Evolutionary conservation across 2,888 invertebrate genomes (phyloP), one percentile per base, ranked within the genome.

Genomic region (Ophioninae sp.): DNA sequence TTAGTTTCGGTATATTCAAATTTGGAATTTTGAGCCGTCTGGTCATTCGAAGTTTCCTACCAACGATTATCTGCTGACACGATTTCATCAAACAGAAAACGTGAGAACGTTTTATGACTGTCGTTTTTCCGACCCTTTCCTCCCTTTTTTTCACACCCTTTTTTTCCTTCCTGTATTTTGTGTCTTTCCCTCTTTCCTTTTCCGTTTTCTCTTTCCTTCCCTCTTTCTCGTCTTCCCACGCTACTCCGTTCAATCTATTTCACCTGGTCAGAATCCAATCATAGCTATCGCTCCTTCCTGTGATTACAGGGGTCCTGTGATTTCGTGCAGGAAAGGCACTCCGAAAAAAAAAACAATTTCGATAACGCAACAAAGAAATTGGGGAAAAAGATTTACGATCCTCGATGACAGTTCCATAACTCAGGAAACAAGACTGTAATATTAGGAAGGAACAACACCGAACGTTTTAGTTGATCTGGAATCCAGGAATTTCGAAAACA

Each of bases 331-430:
- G 37, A 22, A 23, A 51, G 20, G 37, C 44, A 17, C 17, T 56
- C 7, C 17, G 20, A 7, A 30, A 30, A 63, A 37, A 44, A n/a
- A 6, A 30, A 30, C 13, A 63, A 30, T 56, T 64, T 51, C 10
- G 30, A 39, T 51, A 30, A 51, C 23, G 30, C 17, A 23, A 58
- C 65, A 39, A 30, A 30, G 17, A 37, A n/a, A 71, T 63, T 30
- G 13, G 20, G 44, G n/a, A 23, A 17, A 20, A 41, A 77, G 69
- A 77, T 69, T 77, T 63, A 77, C 63, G 51, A 51, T 22, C 44
- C 44, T 65, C 51, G 13, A 41, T 8, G 44, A 13, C 22, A n/a
- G 61, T 20, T 20, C 37, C 30, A 37, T 9, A 69, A 78, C 63
- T 78, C 20, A 22, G 17, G 20, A 22, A 61, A 68, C 20, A 39